Base-by-base conservation (phyloP, 2,113 vertebrate genomes). In the Columba janthina region DNA sequence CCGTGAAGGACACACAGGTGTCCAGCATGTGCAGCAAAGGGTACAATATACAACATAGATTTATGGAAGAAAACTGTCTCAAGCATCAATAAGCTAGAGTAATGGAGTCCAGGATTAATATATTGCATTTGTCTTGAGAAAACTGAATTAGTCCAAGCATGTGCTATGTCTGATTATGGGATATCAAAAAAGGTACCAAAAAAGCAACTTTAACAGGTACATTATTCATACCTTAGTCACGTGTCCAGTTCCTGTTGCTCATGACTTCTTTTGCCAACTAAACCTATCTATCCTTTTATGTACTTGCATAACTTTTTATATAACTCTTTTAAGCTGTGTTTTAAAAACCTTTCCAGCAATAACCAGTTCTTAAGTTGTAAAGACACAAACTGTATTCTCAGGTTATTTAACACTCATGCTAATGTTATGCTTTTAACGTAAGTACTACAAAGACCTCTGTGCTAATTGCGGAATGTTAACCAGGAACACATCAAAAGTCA, bases 331-430 rank as follows among this genome's bases (percentile, higher is more conserved):
- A 67, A 92, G 26, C 15, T 81, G 22, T 22, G 34, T 65, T 94
- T 95, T 81, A 75, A 88, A 93, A 93, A 71, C 24, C 70, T 87
- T 92, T 64, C 53, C 58, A 92, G 76, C 56, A 56, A 64, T 61
- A 92, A 92, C 89, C 75, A 84, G 94, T 89, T 93, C 89, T 77
- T 89, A 67, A 90, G n/a, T 36, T 88, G 61, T 72, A 82, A 58
- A 53, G 44, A 73, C 77, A 85, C 1, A 3, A 78, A 69, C 32
- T 56, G 17, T 79, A 88, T 77, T 93, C 91, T 83, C 91, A 81
- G 18, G 73, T 57, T 32, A 83, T 18, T 61, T 69, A 87, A 94
- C 57, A 85, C 73, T 92, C 61, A 64, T 75, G 40, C n/a, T 92
- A 84, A 89, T 90, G 85, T 62, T 88, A 54, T 14, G 77, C 66